Evolutionary conservation across 2,888 invertebrate genomes (phyloP), one percentile per base, ranked within the genome.

Genomic region (Antitype chi): DNA sequence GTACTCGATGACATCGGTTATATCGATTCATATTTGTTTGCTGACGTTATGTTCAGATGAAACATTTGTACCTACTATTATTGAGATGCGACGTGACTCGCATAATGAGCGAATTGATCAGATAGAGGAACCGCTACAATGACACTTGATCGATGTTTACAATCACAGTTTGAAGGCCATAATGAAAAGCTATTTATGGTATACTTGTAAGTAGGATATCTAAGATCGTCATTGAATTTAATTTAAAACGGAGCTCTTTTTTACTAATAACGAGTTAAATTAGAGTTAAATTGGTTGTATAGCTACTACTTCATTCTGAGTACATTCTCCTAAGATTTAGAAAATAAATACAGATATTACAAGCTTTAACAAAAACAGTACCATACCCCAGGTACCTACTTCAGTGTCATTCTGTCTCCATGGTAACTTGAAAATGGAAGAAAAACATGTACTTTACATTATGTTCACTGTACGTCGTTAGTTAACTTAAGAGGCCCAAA

Each of bases 91-190:
- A 88, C 89, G 85, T 85, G 87, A 77, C 71, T 82, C 81, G 89
- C 89, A 90, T 92, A 91, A 89, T 90, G 88, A 92, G 89, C 79
- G 81, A 82, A 88, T 87, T 85, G 89, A 90, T 90, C 89, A 87
- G 89, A 82, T 90, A 89, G 80, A 91, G 90, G 91, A 90, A 92
- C 91, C 91, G 86, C 87, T 86, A 76, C 81, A 81, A 80, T 90
- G 93, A 92, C 93, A 91, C 89, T 89, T 93, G 92, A 93, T 93
- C 89, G 90, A 92, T 93, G 69, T 70, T 78, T 67, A 78, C 78
- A 78, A 81, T 74, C 68, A 66, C n/a, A 72, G 53, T 66, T 62
- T 55, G 62, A 78, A 81, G 73, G 71, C 17, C n/a, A 9, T 62
- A 71, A 74, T 78, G 72, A 71, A 72, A 66, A 73, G 47, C 60